Base-by-base conservation (phyloP, 2,888 invertebrate genomes). In the Clanis bilineata region DNA sequence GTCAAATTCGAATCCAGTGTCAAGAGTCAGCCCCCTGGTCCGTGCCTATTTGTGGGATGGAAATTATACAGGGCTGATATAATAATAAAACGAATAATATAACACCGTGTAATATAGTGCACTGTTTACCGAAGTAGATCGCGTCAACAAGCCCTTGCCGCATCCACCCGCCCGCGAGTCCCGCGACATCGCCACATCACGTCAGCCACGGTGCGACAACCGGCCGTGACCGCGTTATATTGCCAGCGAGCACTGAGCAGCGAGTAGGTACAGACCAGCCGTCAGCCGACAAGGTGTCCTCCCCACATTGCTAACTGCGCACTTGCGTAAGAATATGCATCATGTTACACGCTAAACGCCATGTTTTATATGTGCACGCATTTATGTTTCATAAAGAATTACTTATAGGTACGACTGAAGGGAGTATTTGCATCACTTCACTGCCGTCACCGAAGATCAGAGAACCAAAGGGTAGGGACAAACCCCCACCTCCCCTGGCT, bases 151-250 rank as follows among this genome's bases (percentile, higher is more conserved):
- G 32, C 23, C 54, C 38, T 57, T 57, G 55, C 56, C 51, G 61
- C 36, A 36, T 47, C 61, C 55, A 60, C 23, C 60, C 25, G 47
- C 38, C n/a, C n/a, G n/a, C n/a, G n/a, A 51, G 36, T 36, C 32
- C 23, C 38, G 45, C 28, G 18, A 39, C 56, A 21, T 38, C 60
- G 47, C 60, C 65, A 66, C 74, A 74, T 36, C 32, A 36, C 56
- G 32, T 39, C 60, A 57, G 51, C 61, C 65, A 66, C 73, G 74
- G 85, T 68, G 81, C 86, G 80, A 80, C 80, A 83, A 82, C 83
- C 86, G 86, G 74, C 86, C 90, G 69, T 90, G 90, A 89, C 89
- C 90, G 89, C 82, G 72, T 82, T 87, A 76, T 68, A 56, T 56
- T 44, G 54, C 72, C 76, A 72, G 71, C 74, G 67, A 67, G 70